Conservation (phyloP, 2,797 vertebrate species). For the Selene dorsalis region DNA sequence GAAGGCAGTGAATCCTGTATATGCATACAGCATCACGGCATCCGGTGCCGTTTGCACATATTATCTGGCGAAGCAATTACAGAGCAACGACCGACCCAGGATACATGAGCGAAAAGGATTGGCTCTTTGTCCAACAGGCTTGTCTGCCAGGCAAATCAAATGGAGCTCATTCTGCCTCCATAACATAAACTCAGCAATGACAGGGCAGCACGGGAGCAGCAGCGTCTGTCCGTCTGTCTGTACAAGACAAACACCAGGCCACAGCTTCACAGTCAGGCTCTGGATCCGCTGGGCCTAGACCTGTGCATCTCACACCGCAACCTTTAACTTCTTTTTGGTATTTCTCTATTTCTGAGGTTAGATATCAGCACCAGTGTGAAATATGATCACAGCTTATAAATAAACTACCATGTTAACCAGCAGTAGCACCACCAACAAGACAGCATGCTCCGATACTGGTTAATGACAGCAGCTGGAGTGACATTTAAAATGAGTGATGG, state of each 20-base stretch:
- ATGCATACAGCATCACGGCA: constrained; percentile 62
- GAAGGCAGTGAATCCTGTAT: constrained; percentile 51
- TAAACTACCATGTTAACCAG: not conserved
- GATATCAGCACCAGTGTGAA: not conserved
- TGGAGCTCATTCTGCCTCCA: constrained; percentile 56
- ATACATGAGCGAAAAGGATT: constrained; percentile 64
- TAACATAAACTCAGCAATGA: constrained; percentile 57
- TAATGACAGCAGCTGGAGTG: not conserved
- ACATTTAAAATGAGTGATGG: not conserved
- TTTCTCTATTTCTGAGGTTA: not conserved
- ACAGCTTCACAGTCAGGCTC: not conserved
- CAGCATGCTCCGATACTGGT: not conserved
- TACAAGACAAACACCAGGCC: not conserved
- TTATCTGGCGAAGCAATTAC: constrained; percentile 73
- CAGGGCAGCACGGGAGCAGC: not conserved
- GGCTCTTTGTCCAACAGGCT: constrained; percentile 58
- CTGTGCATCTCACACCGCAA: too few relatives aligned
- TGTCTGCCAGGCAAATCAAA: constrained; percentile 73
- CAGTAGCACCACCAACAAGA: not conserved
- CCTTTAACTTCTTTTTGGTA: too few relatives aligned
- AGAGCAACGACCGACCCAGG: constrained; percentile 49
- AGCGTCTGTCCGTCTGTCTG: not conserved
- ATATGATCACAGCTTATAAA: not conserved
- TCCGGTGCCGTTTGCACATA: constrained; percentile 35
- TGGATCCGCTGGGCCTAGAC: not conserved